Evolutionary conservation across 2,888 invertebrate species (phyloP).

Genomic region (Dasysyrphus albostriatus): DNA sequence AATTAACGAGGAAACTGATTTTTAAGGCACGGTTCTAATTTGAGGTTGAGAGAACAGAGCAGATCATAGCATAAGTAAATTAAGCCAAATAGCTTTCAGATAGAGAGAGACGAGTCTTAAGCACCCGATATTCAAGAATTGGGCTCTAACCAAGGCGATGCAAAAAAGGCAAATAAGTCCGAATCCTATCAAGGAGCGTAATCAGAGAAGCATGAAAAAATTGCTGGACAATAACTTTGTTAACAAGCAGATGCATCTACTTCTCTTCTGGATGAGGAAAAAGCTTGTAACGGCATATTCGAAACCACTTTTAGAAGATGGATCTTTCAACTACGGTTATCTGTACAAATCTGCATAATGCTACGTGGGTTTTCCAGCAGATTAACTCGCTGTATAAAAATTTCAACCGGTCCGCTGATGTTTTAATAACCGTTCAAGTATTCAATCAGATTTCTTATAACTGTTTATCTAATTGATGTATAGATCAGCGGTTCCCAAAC

Average conservation of each 20-base stretch:
- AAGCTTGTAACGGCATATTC: slow-evolving; percentile 72
- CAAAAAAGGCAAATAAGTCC: not conserved
- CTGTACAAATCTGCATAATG: slow-evolving; percentile 72
- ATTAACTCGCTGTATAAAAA: slow-evolving; percentile 70
- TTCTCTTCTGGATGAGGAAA: slow-evolving; percentile 25
- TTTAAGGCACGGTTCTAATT: slow-evolving; percentile 60
- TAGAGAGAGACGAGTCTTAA: slow-evolving; percentile 21
- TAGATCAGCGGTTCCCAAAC: too few species aligned
- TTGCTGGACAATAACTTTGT: slow-evolving; percentile 72
- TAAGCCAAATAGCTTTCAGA: slow-evolving; percentile 66
- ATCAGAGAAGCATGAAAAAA: slow-evolving; percentile 75
- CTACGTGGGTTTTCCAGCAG: slow-evolving; percentile 56
- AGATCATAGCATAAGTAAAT: slow-evolving; percentile 74
- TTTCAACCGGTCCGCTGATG: too few species aligned
- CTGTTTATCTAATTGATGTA: too few species aligned
- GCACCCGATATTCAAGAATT: slow-evolving; percentile 70
- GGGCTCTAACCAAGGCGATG: slow-evolving; percentile 38
- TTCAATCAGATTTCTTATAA: too few species aligned
- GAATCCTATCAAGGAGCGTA: slow-evolving; percentile 67
- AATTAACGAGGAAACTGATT: slow-evolving; percentile 75
- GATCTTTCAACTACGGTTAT: slow-evolving; percentile 61
- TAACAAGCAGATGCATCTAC: slow-evolving; percentile 43
- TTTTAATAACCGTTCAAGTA: too few species aligned
- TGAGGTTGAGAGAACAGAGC: slow-evolving; percentile 47
- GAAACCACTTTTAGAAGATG: slow-evolving; percentile 65